phyloP scores from a whole-genome alignment of 2,797 vertebrate genomes.

The Chaetodon trifasciatus region DNA sequence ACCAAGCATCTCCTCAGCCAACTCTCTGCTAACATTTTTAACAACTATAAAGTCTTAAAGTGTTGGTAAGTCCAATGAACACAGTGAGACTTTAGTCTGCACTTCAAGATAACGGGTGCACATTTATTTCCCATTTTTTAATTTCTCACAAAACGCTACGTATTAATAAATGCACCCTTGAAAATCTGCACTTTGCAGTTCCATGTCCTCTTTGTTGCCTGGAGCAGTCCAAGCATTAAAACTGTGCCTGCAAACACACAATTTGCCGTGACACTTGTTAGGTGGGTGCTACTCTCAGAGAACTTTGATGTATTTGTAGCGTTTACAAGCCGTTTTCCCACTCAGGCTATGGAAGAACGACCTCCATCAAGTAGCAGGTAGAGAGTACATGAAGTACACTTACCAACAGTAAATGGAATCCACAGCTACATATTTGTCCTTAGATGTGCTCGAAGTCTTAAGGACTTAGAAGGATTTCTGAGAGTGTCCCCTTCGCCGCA shows the following conservation, averaged over 20 bases:
- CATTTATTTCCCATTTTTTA: constrained; percentile 9
- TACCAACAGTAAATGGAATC: constrained; percentile 16
- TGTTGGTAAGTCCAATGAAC: constrained; percentile 1
- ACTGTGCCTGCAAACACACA: constrained; percentile 12
- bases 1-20: constrained; percentile 9
- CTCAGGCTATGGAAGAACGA: background rate
- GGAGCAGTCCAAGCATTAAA: background rate
- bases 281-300: background rate
- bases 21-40: constrained; percentile 15
- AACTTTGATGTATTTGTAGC: constrained; percentile 37
- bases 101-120: constrained; percentile 17
- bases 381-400: constrained; percentile 11
- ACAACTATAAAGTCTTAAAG: constrained; percentile 12
- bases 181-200: constrained; percentile 24
- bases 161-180: constrained; percentile 4
- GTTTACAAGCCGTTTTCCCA: constrained; percentile 26
- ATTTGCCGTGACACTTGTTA: constrained; percentile 25
- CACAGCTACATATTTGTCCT: constrained; percentile 27
- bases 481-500: background rate
- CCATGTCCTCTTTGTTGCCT: constrained; percentile 13
- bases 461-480: constrained; percentile 28
- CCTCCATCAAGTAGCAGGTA: constrained; percentile 14
- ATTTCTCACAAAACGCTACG: constrained; percentile 11
- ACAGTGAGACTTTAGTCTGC: background rate
- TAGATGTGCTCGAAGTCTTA: constrained; percentile 40